A percentile compares a stretch with the other conserved stretches of the same genome.
These are phyloP conservation scores for Diadophis punctatus DNA, from an alignment of 2,113 vertebrate genomes.

Conservation along the genomic window DNA sequence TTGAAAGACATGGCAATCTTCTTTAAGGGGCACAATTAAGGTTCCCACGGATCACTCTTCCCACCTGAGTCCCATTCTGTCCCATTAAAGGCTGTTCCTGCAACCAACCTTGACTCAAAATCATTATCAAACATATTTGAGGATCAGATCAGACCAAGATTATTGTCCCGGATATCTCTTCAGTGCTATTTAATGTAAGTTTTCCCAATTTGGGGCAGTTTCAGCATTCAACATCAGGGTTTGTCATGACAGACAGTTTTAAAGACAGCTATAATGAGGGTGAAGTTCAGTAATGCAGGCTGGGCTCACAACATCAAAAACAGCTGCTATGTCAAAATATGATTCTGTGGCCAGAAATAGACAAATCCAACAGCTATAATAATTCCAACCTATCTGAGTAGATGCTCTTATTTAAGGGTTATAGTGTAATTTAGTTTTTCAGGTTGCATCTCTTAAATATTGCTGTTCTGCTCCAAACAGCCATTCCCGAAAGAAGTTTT, in stretches of 20 bases:
- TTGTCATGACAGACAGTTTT: not conserved
- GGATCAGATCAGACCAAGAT: not conserved
- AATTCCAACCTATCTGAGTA: not conserved
- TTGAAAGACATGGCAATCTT: not conserved
- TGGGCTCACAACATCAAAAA: not conserved
- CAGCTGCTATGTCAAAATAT: constrained; percentile 7
- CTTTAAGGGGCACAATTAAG: not conserved
- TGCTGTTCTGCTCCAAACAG: not conserved
- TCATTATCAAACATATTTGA: not conserved
- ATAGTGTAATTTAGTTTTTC: not conserved
- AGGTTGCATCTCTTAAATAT: not conserved
- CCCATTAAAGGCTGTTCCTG: not conserved
- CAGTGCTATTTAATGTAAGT: not conserved
- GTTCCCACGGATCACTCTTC: not conserved
- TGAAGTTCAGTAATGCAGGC: not conserved
- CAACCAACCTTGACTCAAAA: not conserved
- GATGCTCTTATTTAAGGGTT: not conserved
- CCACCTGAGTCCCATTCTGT: not conserved
- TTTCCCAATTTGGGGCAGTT: not conserved
- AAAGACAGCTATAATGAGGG: constrained; percentile 13
- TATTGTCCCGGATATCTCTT: not conserved
- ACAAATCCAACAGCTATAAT: constrained; percentile 6
- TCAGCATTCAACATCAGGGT: not conserved
- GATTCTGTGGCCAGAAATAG: constrained; percentile 11
- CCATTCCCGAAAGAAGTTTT: not conserved